Evolutionary conservation across 2,797 vertebrate genomes (phyloP).

Genomic region (Streptopelia turtur): DNA sequence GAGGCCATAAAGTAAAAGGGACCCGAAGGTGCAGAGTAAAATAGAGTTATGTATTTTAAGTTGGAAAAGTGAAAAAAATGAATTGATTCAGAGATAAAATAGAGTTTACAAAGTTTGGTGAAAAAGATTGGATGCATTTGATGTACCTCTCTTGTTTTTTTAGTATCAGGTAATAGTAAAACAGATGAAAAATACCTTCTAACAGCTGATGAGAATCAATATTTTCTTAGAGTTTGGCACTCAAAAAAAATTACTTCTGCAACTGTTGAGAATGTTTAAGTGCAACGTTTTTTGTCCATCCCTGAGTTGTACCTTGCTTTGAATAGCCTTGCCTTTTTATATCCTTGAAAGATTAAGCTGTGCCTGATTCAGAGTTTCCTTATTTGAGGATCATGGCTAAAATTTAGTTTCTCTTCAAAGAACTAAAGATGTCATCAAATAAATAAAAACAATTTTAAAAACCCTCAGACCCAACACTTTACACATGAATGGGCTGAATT

Average conservation of each 20-base stretch:
- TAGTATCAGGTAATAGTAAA: not conserved
- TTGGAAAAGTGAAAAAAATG: not conserved
- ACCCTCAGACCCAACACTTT: not conserved
- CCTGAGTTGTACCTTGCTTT: not conserved
- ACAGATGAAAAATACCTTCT: not conserved
- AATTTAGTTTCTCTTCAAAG: not conserved
- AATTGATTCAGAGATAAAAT: not conserved
- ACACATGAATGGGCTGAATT: slow-evolving; percentile 30
- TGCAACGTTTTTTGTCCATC: not conserved
- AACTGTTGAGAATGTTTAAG: not conserved
- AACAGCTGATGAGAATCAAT: not conserved
- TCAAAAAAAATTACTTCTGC: not conserved
- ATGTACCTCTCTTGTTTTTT: not conserved
- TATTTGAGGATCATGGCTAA: slow-evolving; percentile 29
- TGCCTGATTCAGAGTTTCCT: not conserved
- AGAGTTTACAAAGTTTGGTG: not conserved
- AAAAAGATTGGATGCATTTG: not conserved
- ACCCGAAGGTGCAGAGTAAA: not conserved
- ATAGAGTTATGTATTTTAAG: not conserved
- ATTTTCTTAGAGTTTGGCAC: not conserved
- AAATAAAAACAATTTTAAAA: slow-evolving; percentile 4
- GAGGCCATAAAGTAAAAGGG: not conserved
- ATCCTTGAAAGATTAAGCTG: not conserved
- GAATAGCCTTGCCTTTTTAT: not conserved
- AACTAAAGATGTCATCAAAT: not conserved